Conservation (phyloP, 37 sponge, comb jelly and placozoan genomes). For the Hormiphora californensis region DNA sequence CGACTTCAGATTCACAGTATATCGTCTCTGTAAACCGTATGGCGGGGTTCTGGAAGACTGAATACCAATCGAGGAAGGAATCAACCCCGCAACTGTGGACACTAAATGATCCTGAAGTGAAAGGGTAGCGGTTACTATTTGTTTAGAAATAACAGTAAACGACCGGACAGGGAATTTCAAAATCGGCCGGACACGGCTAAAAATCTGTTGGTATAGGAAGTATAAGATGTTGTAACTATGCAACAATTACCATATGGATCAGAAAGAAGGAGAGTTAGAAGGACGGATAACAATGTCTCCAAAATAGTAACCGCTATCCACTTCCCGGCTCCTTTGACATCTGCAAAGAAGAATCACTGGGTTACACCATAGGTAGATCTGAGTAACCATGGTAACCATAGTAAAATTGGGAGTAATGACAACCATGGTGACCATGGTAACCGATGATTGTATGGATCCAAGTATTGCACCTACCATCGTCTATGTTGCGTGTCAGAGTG, state of each 20-base stretch:
- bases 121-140: no score
- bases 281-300: background rate
- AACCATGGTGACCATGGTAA: no score
- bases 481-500: constrained; percentile 8
- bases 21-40: background rate
- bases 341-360: no score
- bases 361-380: no score
- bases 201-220: background rate
- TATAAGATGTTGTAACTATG: background rate
- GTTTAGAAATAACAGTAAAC: no score
- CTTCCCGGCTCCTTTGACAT: constrained; percentile 1
- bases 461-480: no score
- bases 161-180: background rate
- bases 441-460: no score
- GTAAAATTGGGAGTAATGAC: no score
- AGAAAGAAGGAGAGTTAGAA: background rate
- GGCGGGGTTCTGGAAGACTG: constrained; percentile 42
- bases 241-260: background rate
- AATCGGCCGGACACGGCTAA: background rate
- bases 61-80: constrained; percentile 48
- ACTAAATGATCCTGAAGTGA: background rate
- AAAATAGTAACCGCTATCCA: background rate
- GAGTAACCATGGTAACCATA: no score
- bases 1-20: constrained; percentile 34
- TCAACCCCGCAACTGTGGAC: constrained; percentile 15